Base-by-base conservation (phyloP, 2,797 vertebrate species). In the Enteromius anoplus region DNA sequence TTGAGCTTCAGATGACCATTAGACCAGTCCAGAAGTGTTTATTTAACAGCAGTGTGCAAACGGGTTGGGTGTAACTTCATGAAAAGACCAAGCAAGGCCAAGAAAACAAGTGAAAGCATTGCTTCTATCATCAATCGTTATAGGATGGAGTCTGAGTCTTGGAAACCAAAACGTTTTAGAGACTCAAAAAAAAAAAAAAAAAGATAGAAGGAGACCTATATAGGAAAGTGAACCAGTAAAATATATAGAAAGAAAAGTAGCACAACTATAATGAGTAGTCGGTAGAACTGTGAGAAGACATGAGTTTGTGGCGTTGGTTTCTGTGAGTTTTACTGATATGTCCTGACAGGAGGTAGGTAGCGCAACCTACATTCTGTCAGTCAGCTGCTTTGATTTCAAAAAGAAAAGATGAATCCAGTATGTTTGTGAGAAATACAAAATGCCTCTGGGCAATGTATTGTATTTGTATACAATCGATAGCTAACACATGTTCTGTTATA, bases 381-480 rank as follows among this genome's bases (percentile, higher is more conserved):
- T 76, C 62, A 58, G 26, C 21, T 1, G 3, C 26, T 82, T 76
- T 76, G 72, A 76, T 76, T 76, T 76, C 23, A 76, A 23, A 68
- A 66, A 47, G 34, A 19, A 45, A 76, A 76, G 49, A 69, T n/a
- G 26, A 82, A 75, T 66, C 47, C 47, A 51, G n/a, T 66, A 58
- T 47, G 23, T 82, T 76, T 66, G 64, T 69, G 49, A 51, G 37
- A 68, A 76, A 82, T 65, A 58, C 34, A 82, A n/a, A 65, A 68
- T 32, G 72, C 81, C 81, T 68, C 37, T 17, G 37, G 81, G 81
- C 72, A 82, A 68, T 55, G 47, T 37, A 73, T 42, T 82, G 19
- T 58, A 76, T 82, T 82, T 82, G 72, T 69, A 82, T 75, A 75
- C 72, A 23, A 75, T 76, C 49, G 11, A 60, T 76, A 76, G 73